Conservation (phyloP, 2,888 invertebrate species). For the Suillia variegata region DNA sequence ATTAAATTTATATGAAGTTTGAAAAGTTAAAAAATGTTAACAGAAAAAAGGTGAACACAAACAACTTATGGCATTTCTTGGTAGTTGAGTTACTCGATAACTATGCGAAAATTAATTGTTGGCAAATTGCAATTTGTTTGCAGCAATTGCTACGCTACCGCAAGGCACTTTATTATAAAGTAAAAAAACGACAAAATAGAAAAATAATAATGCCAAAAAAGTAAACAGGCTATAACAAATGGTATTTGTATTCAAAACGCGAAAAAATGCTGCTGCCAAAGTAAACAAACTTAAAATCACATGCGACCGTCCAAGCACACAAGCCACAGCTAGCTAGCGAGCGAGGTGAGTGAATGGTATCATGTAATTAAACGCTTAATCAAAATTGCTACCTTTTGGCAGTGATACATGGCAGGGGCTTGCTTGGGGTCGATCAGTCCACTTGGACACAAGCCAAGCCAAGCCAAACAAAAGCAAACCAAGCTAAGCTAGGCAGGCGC, state of each 20-base stretch:
- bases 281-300: background rate
- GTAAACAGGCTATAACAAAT: background rate
- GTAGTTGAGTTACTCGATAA: too few species aligned
- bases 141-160: conserved; percentile 4
- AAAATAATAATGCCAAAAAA: background rate
- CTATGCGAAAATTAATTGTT: background rate
- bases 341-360: conserved; percentile 8
- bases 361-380: conserved; percentile 25
- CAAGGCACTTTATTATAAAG: background rate
- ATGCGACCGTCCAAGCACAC: background rate
- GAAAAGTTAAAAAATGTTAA: too few species aligned
- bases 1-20: too few species aligned
- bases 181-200: background rate
- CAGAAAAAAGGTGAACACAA: too few species aligned
- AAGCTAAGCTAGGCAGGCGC: conserved; percentile 7
- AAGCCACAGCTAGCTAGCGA: background rate
- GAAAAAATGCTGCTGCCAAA: conserved; percentile 5
- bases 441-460: background rate
- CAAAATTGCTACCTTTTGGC: conserved; percentile 21
- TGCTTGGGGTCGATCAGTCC: too few species aligned
- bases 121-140: conserved; percentile 17
- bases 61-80: too few species aligned
- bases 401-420: background rate
- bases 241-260: too few species aligned
- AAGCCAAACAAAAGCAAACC: background rate